phyloP scores from a whole-genome alignment of 2,888 invertebrate species.

The Cecidostiba fungosa region DNA sequence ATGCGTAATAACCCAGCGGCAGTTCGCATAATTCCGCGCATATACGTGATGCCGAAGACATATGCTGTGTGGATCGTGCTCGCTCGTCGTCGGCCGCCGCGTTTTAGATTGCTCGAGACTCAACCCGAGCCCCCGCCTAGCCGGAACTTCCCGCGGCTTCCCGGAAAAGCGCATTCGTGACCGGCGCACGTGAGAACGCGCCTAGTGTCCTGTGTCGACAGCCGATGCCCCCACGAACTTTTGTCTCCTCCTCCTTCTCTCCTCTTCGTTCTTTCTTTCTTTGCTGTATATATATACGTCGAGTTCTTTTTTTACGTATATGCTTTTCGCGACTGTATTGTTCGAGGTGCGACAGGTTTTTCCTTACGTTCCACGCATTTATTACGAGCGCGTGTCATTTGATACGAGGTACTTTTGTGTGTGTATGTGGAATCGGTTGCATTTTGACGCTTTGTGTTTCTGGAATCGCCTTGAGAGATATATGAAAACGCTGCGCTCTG shows the following conservation, averaged over 20 bases:
- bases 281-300: neutral
- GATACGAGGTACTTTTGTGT: conserved; percentile 3
- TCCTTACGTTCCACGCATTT: conserved; percentile 60
- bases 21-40: conserved; percentile 11
- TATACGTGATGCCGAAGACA: neutral
- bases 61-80: neutral
- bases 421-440: neutral
- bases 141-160: conserved; percentile 75
- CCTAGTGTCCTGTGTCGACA: conserved; percentile 20
- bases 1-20: neutral
- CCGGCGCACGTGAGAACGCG: conserved; percentile 8
- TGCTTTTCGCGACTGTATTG: neutral
- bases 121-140: conserved; percentile 71
- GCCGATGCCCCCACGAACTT: conserved; percentile 6
- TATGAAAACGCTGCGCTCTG: conserved; percentile 1
- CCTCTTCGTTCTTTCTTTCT: neutral
- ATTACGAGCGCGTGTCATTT: neutral
- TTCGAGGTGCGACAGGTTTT: conserved; percentile 17
- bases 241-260: neutral
- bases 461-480: conserved; percentile 46
- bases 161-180: conserved; percentile 67
- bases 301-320: neutral
- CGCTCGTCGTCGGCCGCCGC: neutral
- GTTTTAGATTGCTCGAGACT: conserved; percentile 60
- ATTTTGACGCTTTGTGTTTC: conserved; percentile 52